Conservation (phyloP, 2,113 vertebrate genomes). For the Parus major region DNA sequence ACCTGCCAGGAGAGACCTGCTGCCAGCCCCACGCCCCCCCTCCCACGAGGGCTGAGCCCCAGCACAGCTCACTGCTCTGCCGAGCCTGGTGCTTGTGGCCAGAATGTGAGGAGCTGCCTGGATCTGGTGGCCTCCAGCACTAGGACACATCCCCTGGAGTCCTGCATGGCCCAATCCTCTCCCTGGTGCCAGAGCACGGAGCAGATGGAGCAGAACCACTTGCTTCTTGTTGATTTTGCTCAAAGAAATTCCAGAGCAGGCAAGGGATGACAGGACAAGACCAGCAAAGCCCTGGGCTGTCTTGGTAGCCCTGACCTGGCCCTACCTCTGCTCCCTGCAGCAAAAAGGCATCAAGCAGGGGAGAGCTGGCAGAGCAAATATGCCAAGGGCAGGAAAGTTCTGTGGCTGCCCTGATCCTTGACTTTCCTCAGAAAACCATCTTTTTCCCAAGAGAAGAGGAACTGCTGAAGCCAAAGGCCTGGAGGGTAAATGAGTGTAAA, state of each 20-base stretch:
- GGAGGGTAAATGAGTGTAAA: neutral
- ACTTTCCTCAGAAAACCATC: neutral
- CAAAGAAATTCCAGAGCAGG: neutral
- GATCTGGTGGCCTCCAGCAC: neutral
- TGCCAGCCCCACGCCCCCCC: fast-evolving
- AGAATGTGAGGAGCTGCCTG: neutral
- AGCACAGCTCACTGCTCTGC: neutral
- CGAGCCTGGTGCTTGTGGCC: fast-evolving
- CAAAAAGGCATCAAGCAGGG: neutral
- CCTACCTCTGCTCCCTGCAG: neutral
- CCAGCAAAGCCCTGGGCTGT: neutral
- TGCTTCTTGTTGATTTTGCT: neutral
- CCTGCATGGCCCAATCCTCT: neutral
- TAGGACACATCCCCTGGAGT: neutral
- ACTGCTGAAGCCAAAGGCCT: neutral
- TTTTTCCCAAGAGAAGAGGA: neutral
- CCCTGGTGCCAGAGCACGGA: neutral
- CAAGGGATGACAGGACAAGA: neutral
- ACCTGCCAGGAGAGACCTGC: neutral
- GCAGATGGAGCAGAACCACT: neutral
- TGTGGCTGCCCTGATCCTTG: neutral
- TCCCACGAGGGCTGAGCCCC: neutral
- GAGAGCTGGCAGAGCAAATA: neutral
- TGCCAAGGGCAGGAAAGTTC: neutral
- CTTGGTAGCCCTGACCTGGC: neutral